These are phyloP conservation scores for Teinopalpus imperialis DNA, from an alignment of 2,888 invertebrate species.

Conservation along the genomic window DNA sequence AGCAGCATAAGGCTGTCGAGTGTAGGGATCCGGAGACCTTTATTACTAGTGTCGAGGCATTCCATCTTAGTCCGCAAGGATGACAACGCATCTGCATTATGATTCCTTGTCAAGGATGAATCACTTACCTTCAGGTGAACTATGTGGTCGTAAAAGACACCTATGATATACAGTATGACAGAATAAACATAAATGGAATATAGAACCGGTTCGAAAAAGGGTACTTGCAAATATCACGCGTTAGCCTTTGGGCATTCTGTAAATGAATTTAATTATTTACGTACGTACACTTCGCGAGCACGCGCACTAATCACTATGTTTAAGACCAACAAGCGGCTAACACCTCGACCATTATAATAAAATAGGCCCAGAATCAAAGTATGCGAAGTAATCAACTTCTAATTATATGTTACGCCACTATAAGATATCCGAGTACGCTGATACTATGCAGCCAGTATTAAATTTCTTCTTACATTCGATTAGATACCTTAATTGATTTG, in stretches of 20 bases:
- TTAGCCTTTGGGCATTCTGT: conserved; percentile 9
- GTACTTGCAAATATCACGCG: conserved; percentile 1
- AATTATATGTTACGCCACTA: conserved; percentile 41
- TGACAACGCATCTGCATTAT: too few species aligned
- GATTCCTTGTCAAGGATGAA: too few species aligned
- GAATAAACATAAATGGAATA: too few species aligned
- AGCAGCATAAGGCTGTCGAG: too few species aligned
- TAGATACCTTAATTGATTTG: not conserved
- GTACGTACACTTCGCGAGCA: conserved; percentile 2
- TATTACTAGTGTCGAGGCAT: too few species aligned
- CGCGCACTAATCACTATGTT: conserved; percentile 36
- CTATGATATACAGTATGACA: too few species aligned
- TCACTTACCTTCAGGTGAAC: too few species aligned
- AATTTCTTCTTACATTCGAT: not conserved
- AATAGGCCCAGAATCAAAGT: conserved; percentile 38
- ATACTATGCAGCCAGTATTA: not conserved
- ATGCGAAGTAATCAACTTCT: conserved; percentile 43
- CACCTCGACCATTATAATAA: conserved; percentile 40
- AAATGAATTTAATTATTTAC: conserved; percentile 26
- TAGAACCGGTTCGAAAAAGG: conserved; percentile 1
- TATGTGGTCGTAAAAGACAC: too few species aligned
- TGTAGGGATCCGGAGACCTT: too few species aligned
- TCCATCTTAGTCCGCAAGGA: too few species aligned
- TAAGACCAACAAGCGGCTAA: conserved; percentile 32
- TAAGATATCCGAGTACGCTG: conserved; percentile 13